Evolutionary conservation across 2,113 vertebrate genomes (phyloP).

Genomic region (Sphaerodactylus townsendi): DNA sequence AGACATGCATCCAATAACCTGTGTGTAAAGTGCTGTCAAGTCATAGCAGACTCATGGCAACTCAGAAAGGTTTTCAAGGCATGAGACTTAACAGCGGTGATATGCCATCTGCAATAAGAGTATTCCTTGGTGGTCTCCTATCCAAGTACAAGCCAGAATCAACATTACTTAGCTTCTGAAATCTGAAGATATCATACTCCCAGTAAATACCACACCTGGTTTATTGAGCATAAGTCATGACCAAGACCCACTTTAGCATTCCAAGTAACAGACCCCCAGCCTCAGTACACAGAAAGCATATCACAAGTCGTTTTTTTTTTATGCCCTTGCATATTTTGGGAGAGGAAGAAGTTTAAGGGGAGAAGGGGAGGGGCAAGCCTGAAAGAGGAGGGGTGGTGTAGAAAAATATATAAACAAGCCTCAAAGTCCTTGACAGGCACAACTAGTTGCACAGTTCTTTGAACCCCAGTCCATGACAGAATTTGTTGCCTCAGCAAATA

Average conservation of each 20-base stretch:
- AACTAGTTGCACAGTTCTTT: not conserved
- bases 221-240: not conserved
- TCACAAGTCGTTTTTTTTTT: not conserved
- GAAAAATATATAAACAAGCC: no score
- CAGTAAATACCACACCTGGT: not conserved
- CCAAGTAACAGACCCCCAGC: not conserved
- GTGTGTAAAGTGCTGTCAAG: no score
- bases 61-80: no score
- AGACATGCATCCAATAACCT: not conserved
- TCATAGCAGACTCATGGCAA: no score
- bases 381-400: no score
- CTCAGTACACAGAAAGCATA: not conserved
- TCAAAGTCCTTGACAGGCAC: not conserved
- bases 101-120: no score
- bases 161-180: no score
- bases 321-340: no score
- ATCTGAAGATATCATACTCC: not conserved
- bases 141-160: no score
- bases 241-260: not conserved
- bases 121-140: no score
- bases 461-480: not conserved
- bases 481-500: not conserved
- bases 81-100: no score
- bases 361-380: no score
- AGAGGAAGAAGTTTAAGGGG: not conserved